These are phyloP conservation scores for Selene dorsalis DNA, from an alignment of 2,797 vertebrate species.

Conservation along the genomic window DNA sequence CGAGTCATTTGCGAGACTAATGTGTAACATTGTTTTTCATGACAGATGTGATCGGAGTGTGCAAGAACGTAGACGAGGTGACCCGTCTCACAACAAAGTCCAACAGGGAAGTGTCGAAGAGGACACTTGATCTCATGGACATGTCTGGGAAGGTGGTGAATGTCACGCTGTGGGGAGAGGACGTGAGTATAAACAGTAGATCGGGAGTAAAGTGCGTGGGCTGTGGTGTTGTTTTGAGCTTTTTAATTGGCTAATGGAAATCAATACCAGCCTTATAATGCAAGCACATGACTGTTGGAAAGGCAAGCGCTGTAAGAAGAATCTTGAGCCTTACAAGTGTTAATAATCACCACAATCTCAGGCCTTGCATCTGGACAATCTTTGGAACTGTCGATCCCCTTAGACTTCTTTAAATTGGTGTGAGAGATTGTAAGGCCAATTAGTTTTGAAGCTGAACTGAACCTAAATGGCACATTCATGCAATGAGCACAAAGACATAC, in stretches of 20 bases:
- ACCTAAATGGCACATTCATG: not conserved
- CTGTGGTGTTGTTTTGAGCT: not conserved
- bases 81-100: conserved; percentile 91
- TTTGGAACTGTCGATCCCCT: not conserved
- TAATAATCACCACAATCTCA: not conserved
- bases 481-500: not conserved
- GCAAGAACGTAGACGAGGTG: conserved; percentile 91
- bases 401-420: not conserved
- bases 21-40: conserved; percentile 3
- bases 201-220: not conserved
- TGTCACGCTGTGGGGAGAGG: conserved; percentile 94
- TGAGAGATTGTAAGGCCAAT: not conserved
- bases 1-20: not conserved
- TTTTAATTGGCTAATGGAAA: conserved; percentile 17
- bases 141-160: conserved; percentile 91
- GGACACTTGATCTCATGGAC: conserved; percentile 92
- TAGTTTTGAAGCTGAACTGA: not conserved
- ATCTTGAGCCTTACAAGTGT: not conserved
- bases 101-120: conserved; percentile 93
- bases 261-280: conserved; percentile 9
- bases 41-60: conserved; percentile 96
- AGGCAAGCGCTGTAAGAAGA: not conserved
- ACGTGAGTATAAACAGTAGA: conserved; percentile 83
- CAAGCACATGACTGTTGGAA: not conserved
- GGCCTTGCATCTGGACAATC: not conserved